Percentiles rank a stretch among this genome's conserved stretches.
phyloP scores from a whole-genome alignment of 2,113 vertebrate species.

The Oenanthe oenanthe region DNA sequence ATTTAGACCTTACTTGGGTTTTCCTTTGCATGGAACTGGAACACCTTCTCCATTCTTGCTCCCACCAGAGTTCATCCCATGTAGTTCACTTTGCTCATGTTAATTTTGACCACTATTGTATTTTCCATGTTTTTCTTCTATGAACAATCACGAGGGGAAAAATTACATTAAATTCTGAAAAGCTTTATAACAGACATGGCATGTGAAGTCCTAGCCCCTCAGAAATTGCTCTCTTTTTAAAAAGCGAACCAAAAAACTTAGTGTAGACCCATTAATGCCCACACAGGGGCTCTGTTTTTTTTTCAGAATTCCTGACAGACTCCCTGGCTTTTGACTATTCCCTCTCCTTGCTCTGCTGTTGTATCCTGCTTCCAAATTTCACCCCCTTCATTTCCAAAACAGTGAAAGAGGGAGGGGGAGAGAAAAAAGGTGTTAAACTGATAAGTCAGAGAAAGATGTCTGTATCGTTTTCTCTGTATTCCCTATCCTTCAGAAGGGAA shows the following conservation, averaged over 20 bases:
- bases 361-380: not conserved
- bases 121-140: not conserved
- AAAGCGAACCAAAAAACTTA: not conserved
- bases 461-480: not conserved
- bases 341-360: not conserved
- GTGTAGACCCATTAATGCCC: not conserved
- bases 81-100: not conserved
- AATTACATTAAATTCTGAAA: not conserved
- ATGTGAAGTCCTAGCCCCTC: not conserved
- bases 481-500: not conserved
- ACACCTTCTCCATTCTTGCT: not conserved
- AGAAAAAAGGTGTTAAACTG: not conserved
- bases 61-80: not conserved
- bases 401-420: fast-evolving
- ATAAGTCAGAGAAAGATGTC: not conserved
- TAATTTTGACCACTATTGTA: not conserved
- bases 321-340: not conserved
- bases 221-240: not conserved
- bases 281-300: not conserved
- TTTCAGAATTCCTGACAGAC: not conserved
- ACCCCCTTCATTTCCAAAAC: not conserved
- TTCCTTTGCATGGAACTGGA: not conserved
- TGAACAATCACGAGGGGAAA: not conserved
- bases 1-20: not conserved
- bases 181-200: not conserved